Percentiles rank a stretch among this genome's conserved stretches.
These are phyloP conservation scores for Calliopum simillimum DNA, from an alignment of 2,888 invertebrate species.

Conservation along the genomic window DNA sequence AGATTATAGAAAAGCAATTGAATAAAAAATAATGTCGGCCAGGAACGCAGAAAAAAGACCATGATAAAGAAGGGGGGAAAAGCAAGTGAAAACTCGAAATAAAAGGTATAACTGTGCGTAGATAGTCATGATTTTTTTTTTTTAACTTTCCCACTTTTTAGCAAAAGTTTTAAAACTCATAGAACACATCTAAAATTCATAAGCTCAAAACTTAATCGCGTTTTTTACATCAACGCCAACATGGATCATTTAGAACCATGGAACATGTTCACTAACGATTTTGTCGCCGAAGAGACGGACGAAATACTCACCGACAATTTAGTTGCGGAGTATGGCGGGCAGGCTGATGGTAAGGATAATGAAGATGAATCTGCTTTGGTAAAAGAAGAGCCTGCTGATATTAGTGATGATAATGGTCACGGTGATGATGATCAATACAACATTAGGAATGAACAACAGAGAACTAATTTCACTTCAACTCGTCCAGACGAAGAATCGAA, in stretches of 20 bases:
- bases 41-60: conserved; percentile 33
- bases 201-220: no score
- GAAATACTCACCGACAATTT: conserved; percentile 24
- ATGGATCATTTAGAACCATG: conserved; percentile 61
- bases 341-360: conserved; percentile 45
- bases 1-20: no score
- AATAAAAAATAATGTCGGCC: conserved; percentile 27
- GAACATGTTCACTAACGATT: conserved; percentile 61
- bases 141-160: no score
- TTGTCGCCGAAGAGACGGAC: conserved; percentile 47
- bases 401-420: conserved; percentile 16
- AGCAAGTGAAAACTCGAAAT: conserved; percentile 36
- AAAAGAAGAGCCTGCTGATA: conserved; percentile 35
- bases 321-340: conserved; percentile 30
- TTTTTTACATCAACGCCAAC: background rate
- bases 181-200: background rate
- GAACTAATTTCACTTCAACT: conserved; percentile 20
- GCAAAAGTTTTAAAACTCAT: conserved; percentile 6
- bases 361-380: conserved; percentile 39
- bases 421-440: conserved; percentile 37
- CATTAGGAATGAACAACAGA: conserved; percentile 19
- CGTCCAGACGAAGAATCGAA: conserved; percentile 37
- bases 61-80: conserved; percentile 33
- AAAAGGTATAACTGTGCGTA: conserved; percentile 28
- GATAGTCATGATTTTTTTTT: no score